Evolutionary conservation across 2,113 vertebrate genomes (phyloP), one percentile per base, ranked within the genome.

Genomic region (Scartelaos histophorus): DNA sequence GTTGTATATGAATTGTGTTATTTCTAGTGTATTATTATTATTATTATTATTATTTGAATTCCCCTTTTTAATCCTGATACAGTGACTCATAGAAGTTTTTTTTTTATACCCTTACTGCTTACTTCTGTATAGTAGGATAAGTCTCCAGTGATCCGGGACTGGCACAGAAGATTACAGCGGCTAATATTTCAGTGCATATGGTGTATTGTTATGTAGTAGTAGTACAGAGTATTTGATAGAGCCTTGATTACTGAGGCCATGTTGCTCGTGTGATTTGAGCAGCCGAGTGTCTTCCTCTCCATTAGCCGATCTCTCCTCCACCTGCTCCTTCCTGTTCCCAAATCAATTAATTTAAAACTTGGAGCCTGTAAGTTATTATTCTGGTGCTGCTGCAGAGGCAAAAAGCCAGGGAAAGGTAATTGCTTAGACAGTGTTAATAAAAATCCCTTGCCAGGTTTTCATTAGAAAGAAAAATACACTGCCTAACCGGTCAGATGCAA

Each of bases 361-460:
- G 7, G 13, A 49, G 35, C 66, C 7, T 67, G 69, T 86, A 77
- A 86, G 89, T 85, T 66, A 85, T 87, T 87, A 47, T 21, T 86
- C 81, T 46, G 53, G 25, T 84, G 82, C 78, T 74, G 49, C 82
- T 66, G 10, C 64, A 25, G 22, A 25, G 22, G 56, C 56, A 24
- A 12, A 58, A 58, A 25, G 22, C 6, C 22, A 58, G 25, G 13
- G 21, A 0, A 22, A 13, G 21, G 17, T 19, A 17, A 51, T 51
- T 51, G 54, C 21, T 11, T 11, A 56, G 56, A 25, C 12, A 13
- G 49, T 57, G 56, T 57, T 54, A 21, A n/a, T 54, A 9, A 7
- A 54, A n/a, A 54, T 10, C 12, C 13, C 7, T 11, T 11, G 7
- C 10, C 7, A 47, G 13, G 13, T 47, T 15, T 13, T 47, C 13